phyloP scores from a whole-genome alignment of 1,140 invertebrate species.

The Drosophila pectinifera region DNA sequence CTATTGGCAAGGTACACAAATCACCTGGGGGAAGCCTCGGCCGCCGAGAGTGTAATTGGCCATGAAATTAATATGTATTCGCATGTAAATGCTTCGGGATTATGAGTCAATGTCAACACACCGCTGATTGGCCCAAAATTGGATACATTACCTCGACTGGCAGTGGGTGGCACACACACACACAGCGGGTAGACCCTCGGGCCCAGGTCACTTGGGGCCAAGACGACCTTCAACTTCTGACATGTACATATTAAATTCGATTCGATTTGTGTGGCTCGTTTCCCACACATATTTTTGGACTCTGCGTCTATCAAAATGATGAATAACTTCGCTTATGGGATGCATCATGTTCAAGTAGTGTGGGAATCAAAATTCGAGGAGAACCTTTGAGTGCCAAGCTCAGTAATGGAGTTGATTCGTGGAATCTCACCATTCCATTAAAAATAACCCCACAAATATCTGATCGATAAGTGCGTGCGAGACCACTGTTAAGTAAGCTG shows the following conservation, averaged over 20 bases:
- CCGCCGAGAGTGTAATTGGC: slow-evolving; percentile 42
- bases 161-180: slow-evolving; percentile 35
- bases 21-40: background rate
- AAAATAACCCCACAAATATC: slow-evolving; percentile 31
- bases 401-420: slow-evolving; percentile 25
- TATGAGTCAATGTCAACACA: slow-evolving; percentile 52
- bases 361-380: slow-evolving; percentile 32
- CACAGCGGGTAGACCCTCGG: slow-evolving; percentile 2
- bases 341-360: slow-evolving; percentile 34
- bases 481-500: slow-evolving; percentile 28
- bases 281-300: slow-evolving; percentile 18
- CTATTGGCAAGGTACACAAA: slow-evolving; percentile 16
- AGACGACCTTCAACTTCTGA: slow-evolving; percentile 40
- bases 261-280: slow-evolving; percentile 32
- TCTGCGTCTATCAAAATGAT: slow-evolving; percentile 27
- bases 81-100: slow-evolving; percentile 44
- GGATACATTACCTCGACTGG: slow-evolving; percentile 36
- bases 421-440: background rate
- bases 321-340: slow-evolving; percentile 11
- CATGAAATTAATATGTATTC: slow-evolving; percentile 47
- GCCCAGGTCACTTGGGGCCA: slow-evolving; percentile 28
- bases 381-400: slow-evolving; percentile 24
- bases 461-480: slow-evolving; percentile 62
- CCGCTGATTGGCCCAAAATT: slow-evolving; percentile 39
- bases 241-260: slow-evolving; percentile 41